phyloP scores from a whole-genome alignment of 2,888 invertebrate genomes.

The Ischnus inquisitorius region DNA sequence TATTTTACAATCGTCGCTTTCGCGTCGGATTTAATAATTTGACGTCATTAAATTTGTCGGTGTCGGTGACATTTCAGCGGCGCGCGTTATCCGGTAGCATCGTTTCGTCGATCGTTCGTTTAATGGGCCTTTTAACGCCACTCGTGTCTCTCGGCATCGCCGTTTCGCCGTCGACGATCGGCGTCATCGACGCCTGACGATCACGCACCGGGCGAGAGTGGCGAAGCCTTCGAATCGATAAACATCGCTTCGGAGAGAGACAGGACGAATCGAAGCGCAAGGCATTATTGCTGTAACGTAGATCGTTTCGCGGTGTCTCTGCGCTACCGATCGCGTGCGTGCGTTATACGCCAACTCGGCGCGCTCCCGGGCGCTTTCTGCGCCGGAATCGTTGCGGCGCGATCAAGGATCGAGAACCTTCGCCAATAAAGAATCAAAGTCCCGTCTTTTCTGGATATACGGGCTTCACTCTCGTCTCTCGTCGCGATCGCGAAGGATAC shows the following conservation, averaged over 20 bases:
- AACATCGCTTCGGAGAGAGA: conserved; percentile 52
- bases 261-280: conserved; percentile 41
- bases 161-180: conserved; percentile 55
- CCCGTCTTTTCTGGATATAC: conserved; percentile 61
- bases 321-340: conserved; percentile 67
- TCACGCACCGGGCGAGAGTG: conserved; percentile 35
- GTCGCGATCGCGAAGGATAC: conserved; percentile 41
- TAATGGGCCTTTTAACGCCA: conserved; percentile 56
- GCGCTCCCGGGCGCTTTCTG: conserved; percentile 49
- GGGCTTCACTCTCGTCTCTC: conserved; percentile 64
- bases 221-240: conserved; percentile 47
- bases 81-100: conserved; percentile 44
- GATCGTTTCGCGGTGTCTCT: background rate
- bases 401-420: conserved; percentile 66
- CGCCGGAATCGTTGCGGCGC: conserved; percentile 62
- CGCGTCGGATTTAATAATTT: conserved; percentile 29
- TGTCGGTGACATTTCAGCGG: conserved; percentile 17
- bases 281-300: conserved; percentile 10
- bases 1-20: background rate
- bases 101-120: conserved; percentile 52
- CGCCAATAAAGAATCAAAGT: conserved; percentile 62
- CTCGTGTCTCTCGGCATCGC: conserved; percentile 28
- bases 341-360: conserved; percentile 53
- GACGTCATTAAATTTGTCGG: conserved; percentile 17
- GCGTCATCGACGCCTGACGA: conserved; percentile 49